phyloP scores from a whole-genome alignment of 2,113 vertebrate species.

The Phocoena phocoena region DNA sequence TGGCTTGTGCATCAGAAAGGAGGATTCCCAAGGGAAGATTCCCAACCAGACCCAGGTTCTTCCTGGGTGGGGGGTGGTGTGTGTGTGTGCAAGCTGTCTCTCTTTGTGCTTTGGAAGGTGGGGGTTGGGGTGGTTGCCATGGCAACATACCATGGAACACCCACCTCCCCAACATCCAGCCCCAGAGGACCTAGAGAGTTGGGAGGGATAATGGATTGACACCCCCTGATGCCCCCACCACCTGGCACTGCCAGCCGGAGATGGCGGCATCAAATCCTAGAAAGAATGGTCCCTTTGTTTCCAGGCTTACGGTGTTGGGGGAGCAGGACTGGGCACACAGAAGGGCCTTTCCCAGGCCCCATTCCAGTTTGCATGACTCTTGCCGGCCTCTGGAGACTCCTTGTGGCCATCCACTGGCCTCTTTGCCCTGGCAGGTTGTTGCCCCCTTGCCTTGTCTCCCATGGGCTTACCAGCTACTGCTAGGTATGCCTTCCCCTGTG shows the following conservation, averaged over 20 bases:
- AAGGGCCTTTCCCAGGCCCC: constrained; percentile 77
- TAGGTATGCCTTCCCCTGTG: not conserved
- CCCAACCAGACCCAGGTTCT: constrained; percentile 71
- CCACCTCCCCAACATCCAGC: constrained; percentile 75
- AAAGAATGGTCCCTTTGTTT: constrained; percentile 78
- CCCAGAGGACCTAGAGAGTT: constrained; percentile 75
- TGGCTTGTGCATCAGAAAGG: constrained; percentile 33
- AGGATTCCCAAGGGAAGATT: constrained; percentile 71
- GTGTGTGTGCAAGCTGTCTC: constrained; percentile 62
- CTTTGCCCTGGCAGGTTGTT: constrained; percentile 67
- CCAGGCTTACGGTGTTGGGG: constrained; percentile 55
- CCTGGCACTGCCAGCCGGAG: constrained; percentile 81
- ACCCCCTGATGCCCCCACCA: constrained; percentile 76
- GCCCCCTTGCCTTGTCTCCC: constrained; percentile 45
- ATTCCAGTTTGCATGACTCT: constrained; percentile 72
- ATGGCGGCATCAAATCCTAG: constrained; percentile 69
- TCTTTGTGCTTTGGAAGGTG: constrained; percentile 69
- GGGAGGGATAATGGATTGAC: constrained; percentile 70
- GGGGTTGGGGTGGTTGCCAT: constrained; percentile 64
- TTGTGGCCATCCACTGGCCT: constrained; percentile 62
- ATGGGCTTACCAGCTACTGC: constrained; percentile 15
- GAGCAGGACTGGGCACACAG: constrained; percentile 72
- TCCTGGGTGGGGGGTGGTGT: constrained; percentile 18
- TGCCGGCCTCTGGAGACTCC: constrained; percentile 73
- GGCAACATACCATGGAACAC: constrained; percentile 63